phyloP scores from a whole-genome alignment of 2,888 invertebrate species.

The Embidobia sp. region DNA sequence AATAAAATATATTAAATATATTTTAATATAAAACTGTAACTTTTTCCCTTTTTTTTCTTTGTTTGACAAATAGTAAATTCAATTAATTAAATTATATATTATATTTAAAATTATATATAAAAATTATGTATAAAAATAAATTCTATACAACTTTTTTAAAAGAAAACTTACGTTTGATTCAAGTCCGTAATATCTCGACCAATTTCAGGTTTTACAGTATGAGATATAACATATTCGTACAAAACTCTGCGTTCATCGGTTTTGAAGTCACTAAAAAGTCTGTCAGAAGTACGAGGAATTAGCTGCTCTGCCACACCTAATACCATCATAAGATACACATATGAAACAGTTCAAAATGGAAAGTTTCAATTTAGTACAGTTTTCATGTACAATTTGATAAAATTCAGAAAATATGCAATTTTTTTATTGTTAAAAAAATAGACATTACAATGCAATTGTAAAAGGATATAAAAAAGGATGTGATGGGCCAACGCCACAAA shows the following conservation, averaged over 20 bases:
- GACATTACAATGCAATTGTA: conserved; percentile 42
- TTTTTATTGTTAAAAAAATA: neutral
- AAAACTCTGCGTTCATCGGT: conserved; percentile 77
- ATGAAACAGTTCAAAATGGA: neutral
- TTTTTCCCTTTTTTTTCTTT: no score
- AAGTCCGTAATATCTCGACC: conserved; percentile 76
- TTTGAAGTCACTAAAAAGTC: conserved; percentile 79
- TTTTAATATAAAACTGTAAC: no score
- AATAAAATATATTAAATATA: no score
- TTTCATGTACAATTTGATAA: neutral
- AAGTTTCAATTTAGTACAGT: no score
- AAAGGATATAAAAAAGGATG: conserved; percentile 81
- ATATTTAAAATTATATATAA: no score
- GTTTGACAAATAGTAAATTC: no score
- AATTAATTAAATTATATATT: no score
- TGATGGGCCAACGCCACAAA: conserved; percentile 75
- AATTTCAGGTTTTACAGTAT: conserved; percentile 75
- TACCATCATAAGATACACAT: conserved; percentile 66
- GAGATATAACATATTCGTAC: conserved; percentile 78
- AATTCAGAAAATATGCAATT: conserved; percentile 9
- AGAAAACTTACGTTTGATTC: conserved; percentile 71
- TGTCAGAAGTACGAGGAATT: conserved; percentile 80
- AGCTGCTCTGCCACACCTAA: conserved; percentile 77
- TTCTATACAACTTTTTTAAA: no score
- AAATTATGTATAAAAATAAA: no score